These are phyloP conservation scores for Vanessa tameamea DNA, from an alignment of 1,140 invertebrate species.

Conservation along the genomic window DNA sequence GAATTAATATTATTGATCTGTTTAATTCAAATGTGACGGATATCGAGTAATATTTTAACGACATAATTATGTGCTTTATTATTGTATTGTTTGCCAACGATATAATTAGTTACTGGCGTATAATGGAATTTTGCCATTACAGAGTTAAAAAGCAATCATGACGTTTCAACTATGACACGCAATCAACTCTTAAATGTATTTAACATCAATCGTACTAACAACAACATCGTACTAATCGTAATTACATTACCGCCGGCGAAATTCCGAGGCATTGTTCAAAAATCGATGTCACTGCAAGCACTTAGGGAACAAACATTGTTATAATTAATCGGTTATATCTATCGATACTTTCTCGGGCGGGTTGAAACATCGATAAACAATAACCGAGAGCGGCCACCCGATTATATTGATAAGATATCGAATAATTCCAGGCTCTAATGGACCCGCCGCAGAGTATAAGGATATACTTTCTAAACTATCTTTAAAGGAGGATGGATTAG, in stretches of 20 bases:
- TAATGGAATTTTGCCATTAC: not conserved
- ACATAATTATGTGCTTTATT: no score
- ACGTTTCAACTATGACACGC: constrained; percentile 33
- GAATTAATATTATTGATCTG: no score
- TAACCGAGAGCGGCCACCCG: constrained; percentile 61
- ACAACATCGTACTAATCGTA: constrained; percentile 21
- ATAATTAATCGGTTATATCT: constrained; percentile 69
- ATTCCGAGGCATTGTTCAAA: constrained; percentile 44
- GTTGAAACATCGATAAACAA: constrained; percentile 73
- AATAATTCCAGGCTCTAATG: constrained; percentile 70
- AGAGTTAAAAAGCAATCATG: constrained; percentile 36
- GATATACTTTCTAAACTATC: constrained; percentile 77
- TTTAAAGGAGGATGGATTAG: constrained; percentile 64
- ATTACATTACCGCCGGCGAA: constrained; percentile 30
- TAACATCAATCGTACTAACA: constrained; percentile 48
- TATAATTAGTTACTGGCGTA: no score
- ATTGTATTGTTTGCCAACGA: no score
- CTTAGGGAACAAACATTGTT: constrained; percentile 61
- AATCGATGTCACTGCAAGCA: constrained; percentile 62
- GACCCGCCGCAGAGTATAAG: constrained; percentile 65
- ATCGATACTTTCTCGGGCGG: constrained; percentile 71
- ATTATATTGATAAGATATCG: constrained; percentile 76
- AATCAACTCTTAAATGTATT: constrained; percentile 37
- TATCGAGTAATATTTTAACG: no score
- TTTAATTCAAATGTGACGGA: no score